Evolutionary conservation across 1,140 invertebrate species (phyloP).

Genomic region (Thalassaphorura encarpata): DNA sequence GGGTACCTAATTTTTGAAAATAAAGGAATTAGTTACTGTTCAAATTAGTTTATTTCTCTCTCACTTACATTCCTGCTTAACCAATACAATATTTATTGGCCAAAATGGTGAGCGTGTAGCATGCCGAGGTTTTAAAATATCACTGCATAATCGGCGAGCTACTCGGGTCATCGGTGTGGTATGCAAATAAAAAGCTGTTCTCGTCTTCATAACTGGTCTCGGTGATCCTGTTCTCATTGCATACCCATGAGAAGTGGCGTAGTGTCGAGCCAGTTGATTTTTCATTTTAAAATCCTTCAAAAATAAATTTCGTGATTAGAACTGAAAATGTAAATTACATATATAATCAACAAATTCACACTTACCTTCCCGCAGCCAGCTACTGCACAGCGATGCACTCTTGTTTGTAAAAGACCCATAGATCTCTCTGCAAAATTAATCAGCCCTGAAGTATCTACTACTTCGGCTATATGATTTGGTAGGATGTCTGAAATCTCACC

Average conservation of each 20-base stretch:
- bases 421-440: slow-evolving; percentile 11
- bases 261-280: slow-evolving; percentile 80
- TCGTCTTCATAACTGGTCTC: slow-evolving; percentile 89
- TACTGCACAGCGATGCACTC: slow-evolving; percentile 78
- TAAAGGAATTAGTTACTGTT: too few relatives aligned
- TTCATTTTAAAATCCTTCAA: slow-evolving; percentile 78
- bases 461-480: background rate
- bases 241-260: slow-evolving; percentile 78
- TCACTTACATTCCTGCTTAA: slow-evolving; percentile 74
- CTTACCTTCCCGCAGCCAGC: slow-evolving; percentile 70
- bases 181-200: slow-evolving; percentile 87
- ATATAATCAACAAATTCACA: slow-evolving; percentile 3
- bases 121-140: slow-evolving; percentile 70
- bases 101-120: slow-evolving; percentile 77
- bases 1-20: slow-evolving; percentile 46
- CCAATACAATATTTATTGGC: slow-evolving; percentile 68
- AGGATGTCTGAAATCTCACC: background rate
- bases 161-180: slow-evolving; percentile 79
- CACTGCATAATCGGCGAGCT: slow-evolving; percentile 69
- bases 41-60: too few relatives aligned
- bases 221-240: slow-evolving; percentile 60
- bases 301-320: background rate
- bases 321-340: too few relatives aligned
- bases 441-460: background rate
- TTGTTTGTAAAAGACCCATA: slow-evolving; percentile 23